phyloP scores from a whole-genome alignment of 2,113 vertebrate genomes.

The Urocynchramus pylzowi region DNA sequence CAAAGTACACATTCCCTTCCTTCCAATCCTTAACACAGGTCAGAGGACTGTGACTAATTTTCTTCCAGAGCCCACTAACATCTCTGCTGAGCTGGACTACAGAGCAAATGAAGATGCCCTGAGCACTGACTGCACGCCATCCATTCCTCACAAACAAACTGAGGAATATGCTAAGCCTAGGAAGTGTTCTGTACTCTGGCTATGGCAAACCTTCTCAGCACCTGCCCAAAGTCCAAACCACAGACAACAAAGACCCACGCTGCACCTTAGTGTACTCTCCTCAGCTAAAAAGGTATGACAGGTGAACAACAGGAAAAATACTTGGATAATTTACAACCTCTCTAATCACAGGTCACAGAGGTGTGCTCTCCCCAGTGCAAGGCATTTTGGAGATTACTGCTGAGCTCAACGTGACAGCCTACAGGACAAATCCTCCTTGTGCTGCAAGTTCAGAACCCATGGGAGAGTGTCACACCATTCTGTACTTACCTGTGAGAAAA shows the following conservation, averaged over 20 bases:
- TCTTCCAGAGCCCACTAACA: background rate
- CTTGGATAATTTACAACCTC: background rate
- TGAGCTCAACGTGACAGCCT: fast-evolving
- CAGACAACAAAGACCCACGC: fast-evolving
- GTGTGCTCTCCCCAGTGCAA: background rate
- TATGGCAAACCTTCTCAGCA: background rate
- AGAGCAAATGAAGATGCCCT: background rate
- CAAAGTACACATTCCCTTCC: background rate
- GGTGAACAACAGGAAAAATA: background rate
- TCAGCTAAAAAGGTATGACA: background rate
- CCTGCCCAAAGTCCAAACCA: background rate
- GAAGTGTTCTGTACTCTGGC: background rate
- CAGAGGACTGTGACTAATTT: background rate
- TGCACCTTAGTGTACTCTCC: background rate
- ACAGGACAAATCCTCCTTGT: background rate
- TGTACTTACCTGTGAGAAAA: background rate
- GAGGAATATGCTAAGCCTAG: fast-evolving
- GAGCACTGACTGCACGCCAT: fast-evolving
- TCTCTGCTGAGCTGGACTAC: background rate
- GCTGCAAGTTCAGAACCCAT: background rate
- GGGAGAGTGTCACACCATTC: background rate
- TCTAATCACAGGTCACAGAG: background rate
- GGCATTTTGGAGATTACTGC: background rate
- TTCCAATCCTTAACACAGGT: background rate
- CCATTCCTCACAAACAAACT: background rate